Percentiles rank a stretch among this genome's conserved stretches.
These are phyloP conservation scores for Chunga burmeisteri DNA, from an alignment of 2,113 vertebrate species.

Conservation along the genomic window DNA sequence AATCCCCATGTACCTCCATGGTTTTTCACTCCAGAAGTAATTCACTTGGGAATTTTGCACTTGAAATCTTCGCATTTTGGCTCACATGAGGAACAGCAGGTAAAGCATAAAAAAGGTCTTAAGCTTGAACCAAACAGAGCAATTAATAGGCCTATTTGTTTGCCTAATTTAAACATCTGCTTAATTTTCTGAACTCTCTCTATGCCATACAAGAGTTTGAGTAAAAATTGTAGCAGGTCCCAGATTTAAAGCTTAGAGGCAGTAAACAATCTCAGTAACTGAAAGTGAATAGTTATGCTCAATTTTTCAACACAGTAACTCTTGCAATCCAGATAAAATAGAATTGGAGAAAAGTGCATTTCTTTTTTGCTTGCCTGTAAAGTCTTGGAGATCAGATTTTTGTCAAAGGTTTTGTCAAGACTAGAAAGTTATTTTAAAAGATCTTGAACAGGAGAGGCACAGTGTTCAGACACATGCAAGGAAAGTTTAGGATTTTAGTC, in stretches of 20 bases:
- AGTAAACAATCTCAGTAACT: neutral
- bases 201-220: neutral
- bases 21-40: neutral
- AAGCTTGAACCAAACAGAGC: neutral
- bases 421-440: neutral
- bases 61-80: neutral
- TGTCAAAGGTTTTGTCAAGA: neutral
- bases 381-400: neutral
- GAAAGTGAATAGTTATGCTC: neutral
- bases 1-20: neutral
- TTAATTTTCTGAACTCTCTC: neutral
- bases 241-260: neutral
- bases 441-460: neutral
- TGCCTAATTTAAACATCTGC: neutral
- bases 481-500: neutral
- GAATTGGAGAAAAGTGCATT: neutral
- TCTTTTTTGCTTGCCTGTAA: neutral
- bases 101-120: neutral
- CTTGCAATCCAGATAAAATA: neutral
- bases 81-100: neutral
- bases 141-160: neutral
- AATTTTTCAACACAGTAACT: neutral
- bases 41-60: neutral
- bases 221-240: neutral
- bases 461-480: neutral